Percentiles rank a stretch among this genome's conserved stretches.
Conservation (phyloP, 2,888 invertebrate genomes). For the Tridacna gigas region DNA sequence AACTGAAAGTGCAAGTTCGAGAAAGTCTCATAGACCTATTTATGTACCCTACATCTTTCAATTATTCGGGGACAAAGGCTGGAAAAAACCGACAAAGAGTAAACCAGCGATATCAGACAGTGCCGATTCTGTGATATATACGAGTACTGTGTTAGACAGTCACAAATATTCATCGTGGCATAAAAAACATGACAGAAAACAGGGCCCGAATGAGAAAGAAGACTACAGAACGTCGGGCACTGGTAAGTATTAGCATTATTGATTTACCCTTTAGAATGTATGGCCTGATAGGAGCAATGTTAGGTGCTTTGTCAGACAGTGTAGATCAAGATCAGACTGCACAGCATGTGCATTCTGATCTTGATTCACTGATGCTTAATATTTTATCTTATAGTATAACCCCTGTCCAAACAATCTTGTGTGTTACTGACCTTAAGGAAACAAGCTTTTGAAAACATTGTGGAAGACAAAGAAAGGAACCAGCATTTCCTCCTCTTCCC, state of each 20-base stretch:
- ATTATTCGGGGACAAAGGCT: constrained; percentile 59
- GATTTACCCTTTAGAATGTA: too few species aligned
- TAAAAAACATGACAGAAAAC: background rate
- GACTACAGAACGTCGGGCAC: background rate
- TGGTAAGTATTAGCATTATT: background rate
- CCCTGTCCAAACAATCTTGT: too few species aligned
- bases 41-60: constrained; percentile 66
- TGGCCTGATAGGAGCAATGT: too few species aligned
- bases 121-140: constrained; percentile 6
- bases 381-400: too few species aligned
- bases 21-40: constrained; percentile 31
- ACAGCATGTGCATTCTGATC: too few species aligned
- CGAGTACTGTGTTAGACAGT: constrained; percentile 6
- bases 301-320: too few species aligned
- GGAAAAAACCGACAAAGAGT: constrained; percentile 41
- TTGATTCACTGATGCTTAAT: too few species aligned
- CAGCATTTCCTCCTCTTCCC: background rate
- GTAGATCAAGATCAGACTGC: too few species aligned
- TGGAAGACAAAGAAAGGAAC: background rate
- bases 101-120: constrained; percentile 20
- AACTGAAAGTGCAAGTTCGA: background rate
- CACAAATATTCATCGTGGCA: constrained; percentile 7
- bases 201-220: background rate
- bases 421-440: background rate
- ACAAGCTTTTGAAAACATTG: background rate